Evolutionary conservation across 2,888 invertebrate species (phyloP).

Genomic region (Drosophila helvetica): DNA sequence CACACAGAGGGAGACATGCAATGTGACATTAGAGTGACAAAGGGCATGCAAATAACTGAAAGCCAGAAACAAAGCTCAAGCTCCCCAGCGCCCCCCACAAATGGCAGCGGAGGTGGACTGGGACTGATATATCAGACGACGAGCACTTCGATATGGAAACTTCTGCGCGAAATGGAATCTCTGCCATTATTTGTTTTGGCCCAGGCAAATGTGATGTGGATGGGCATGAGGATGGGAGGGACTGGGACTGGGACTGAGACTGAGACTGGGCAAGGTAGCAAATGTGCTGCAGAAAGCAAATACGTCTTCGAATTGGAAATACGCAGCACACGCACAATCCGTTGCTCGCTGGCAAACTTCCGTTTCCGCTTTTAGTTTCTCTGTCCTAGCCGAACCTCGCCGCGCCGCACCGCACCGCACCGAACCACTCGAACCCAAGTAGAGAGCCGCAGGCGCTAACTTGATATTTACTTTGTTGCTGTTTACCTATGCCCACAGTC

Average conservation of each 20-base stretch:
- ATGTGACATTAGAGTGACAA: constrained; percentile 53
- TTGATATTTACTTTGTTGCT: constrained; percentile 78
- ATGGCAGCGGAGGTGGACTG: background rate
- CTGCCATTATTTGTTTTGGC: constrained; percentile 46
- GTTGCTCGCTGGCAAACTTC: constrained; percentile 70
- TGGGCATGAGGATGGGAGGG: background rate
- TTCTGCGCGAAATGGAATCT: constrained; percentile 42
- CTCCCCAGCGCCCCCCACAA: background rate
- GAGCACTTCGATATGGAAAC: constrained; percentile 43
- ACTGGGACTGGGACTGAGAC: background rate
- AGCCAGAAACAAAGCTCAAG: constrained; percentile 35
- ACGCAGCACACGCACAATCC: constrained; percentile 61
- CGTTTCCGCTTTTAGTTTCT: constrained; percentile 77
- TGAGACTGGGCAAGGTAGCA: constrained; percentile 28
- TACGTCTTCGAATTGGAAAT: constrained; percentile 39
- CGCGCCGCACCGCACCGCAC: background rate
- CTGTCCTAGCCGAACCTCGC: constrained; percentile 36
- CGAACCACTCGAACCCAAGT: constrained; percentile 48
- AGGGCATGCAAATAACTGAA: constrained; percentile 52
- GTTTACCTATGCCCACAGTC: constrained; percentile 63
- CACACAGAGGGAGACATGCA: constrained; percentile 14
- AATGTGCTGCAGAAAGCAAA: constrained; percentile 43
- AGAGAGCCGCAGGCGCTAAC: constrained; percentile 72
- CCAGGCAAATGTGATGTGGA: constrained; percentile 27
- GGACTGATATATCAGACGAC: constrained; percentile 31